A percentile compares a stretch with the other conserved stretches of the same genome.
These are phyloP conservation scores for Okamejei kenojei DNA, from an alignment of 2,797 vertebrate genomes.

Conservation along the genomic window DNA sequence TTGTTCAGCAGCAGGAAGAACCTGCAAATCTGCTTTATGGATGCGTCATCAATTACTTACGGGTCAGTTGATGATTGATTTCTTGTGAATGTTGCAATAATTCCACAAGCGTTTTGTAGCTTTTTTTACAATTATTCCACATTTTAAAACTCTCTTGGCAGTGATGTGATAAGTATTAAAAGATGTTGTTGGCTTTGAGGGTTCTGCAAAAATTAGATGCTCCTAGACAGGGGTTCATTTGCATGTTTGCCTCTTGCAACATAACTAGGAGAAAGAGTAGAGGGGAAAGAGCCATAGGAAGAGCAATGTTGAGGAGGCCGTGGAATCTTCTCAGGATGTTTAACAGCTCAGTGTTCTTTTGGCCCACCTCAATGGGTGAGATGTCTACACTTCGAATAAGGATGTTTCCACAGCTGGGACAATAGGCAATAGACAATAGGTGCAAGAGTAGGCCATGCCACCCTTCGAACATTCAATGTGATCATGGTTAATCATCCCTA, in stretches of 20 bases:
- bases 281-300: not conserved
- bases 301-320: not conserved
- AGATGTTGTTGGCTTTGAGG: not conserved
- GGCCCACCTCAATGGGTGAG: not conserved
- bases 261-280: not conserved
- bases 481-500: no score
- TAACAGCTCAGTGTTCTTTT: not conserved
- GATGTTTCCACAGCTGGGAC: not conserved
- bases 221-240: not conserved
- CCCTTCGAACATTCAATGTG: no score
- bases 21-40: not conserved
- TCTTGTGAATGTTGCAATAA: not conserved
- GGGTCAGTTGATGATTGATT: not conserved
- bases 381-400: not conserved
- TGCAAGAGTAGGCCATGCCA: no score
- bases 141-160: not conserved
- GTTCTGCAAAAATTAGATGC: not conserved
- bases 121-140: not conserved
- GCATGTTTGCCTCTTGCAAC: not conserved
- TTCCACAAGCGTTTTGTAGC: not conserved
- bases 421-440: no score
- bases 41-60: not conserved
- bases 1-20: no score
- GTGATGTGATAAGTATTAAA: not conserved
- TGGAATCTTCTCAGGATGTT: no score